A percentile compares a stretch with the other conserved stretches of the same genome.
Conservation (phyloP, 2,797 vertebrate species). For the Threskiornis aethiopicus region DNA sequence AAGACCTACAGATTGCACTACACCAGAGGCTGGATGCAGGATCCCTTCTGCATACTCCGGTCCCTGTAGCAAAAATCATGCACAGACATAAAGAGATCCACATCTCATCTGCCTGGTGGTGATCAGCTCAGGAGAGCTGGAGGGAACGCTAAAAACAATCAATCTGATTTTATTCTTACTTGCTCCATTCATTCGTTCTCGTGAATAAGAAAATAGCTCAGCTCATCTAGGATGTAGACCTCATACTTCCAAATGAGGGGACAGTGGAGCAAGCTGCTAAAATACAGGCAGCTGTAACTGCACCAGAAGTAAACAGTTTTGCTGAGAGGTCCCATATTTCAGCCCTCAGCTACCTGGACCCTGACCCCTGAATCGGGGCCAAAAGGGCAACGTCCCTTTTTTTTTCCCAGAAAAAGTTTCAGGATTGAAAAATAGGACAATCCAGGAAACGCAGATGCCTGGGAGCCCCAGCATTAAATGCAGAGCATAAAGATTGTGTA, state of each 20-base stretch:
- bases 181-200: background rate
- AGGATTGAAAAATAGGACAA: background rate
- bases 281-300: background rate
- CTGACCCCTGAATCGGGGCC: background rate
- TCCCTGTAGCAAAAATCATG: background rate
- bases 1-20: background rate
- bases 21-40: background rate
- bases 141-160: background rate
- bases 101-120: background rate
- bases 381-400: background rate
- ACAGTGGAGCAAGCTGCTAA: background rate
- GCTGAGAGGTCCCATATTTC: background rate
- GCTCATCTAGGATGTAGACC: background rate
- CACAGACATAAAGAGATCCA: background rate
- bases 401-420: background rate
- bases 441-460: background rate
- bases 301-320: background rate
- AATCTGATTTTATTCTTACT: background rate
- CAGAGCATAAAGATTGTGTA: background rate
- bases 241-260: background rate
- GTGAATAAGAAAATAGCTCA: background rate
- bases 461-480: background rate
- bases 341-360: background rate
- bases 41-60: fast-evolving
- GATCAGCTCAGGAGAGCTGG: background rate